Conservation (phyloP, 30 jellyfish, hydroid and myxozoan genomes). For the Sanderia malayensis region DNA sequence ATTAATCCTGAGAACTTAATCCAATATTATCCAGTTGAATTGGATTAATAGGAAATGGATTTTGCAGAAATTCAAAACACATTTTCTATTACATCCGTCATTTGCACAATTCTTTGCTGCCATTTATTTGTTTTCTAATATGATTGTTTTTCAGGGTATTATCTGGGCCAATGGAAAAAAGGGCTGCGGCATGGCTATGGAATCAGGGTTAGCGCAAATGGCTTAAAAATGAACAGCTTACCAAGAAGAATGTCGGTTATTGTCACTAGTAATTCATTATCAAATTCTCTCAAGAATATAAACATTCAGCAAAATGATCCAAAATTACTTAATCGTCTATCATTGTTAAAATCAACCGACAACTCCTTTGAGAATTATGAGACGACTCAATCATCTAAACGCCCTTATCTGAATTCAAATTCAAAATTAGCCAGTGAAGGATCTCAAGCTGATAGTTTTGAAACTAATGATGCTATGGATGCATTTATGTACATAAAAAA, state of each 20-base stretch:
- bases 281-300: background rate
- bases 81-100: too few relatives aligned
- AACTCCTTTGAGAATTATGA: conserved; percentile 56
- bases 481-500: conserved; percentile 21
- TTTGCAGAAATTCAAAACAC: too few relatives aligned
- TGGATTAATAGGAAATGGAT: too few relatives aligned
- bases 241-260: conserved; percentile 26
- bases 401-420: conserved; percentile 27
- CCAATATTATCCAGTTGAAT: too few relatives aligned
- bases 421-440: conserved; percentile 26
- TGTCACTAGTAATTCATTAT: background rate
- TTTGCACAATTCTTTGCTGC: too few relatives aligned
- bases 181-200: conserved; percentile 98
- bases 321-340: background rate
- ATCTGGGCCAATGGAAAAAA: conserved; percentile 96
- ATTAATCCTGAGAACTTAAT: too few relatives aligned
- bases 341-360: conserved; percentile 38
- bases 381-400: conserved; percentile 30
- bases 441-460: conserved; percentile 54
- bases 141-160: conserved; percentile 65
- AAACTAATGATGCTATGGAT: conserved; percentile 34
- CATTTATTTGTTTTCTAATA: too few relatives aligned
- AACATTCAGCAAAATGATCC: background rate
- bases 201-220: conserved; percentile 64
- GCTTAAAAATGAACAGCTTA: conserved; percentile 27